Conservation (phyloP, 2,888 invertebrate genomes). For the Agelastica alni region DNA sequence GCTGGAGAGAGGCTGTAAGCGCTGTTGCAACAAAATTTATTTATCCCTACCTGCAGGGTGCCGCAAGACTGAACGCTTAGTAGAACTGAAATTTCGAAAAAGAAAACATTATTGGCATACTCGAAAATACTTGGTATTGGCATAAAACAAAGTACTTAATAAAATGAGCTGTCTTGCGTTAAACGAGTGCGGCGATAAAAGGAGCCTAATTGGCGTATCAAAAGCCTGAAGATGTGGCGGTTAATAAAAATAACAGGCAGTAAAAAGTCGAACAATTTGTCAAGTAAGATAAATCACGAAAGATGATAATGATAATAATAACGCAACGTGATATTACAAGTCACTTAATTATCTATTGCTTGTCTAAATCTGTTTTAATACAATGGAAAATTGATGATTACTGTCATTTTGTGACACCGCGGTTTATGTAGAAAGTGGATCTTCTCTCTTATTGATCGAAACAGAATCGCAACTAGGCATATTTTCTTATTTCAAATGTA, state of each 20-base stretch:
- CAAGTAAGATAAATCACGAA: conserved; percentile 10
- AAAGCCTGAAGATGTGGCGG: conserved; percentile 1
- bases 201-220: conserved; percentile 1
- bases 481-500: too few relatives aligned
- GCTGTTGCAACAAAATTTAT: too few relatives aligned
- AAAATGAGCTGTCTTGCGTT: too few relatives aligned
- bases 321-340: conserved; percentile 10
- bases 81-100: too few relatives aligned
- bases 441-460: background rate
- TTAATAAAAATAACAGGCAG: conserved; percentile 11
- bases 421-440: conserved; percentile 9
- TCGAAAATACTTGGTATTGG: too few relatives aligned
- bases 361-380: conserved; percentile 17
- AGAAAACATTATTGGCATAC: too few relatives aligned
- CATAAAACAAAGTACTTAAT: too few relatives aligned
- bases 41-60: too few relatives aligned
- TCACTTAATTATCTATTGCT: conserved; percentile 16
- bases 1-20: too few relatives aligned
- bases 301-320: conserved; percentile 17
- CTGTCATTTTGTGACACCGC: conserved; percentile 14
- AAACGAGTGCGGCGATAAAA: too few relatives aligned
- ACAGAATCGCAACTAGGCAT: too few relatives aligned
- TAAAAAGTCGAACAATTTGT: conserved; percentile 17
- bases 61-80: too few relatives aligned
- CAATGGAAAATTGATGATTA: conserved; percentile 18